Percentiles rank a stretch among this genome's conserved stretches.
phyloP scores from a whole-genome alignment of 2,888 invertebrate species.

The Dasypogon diadema region DNA sequence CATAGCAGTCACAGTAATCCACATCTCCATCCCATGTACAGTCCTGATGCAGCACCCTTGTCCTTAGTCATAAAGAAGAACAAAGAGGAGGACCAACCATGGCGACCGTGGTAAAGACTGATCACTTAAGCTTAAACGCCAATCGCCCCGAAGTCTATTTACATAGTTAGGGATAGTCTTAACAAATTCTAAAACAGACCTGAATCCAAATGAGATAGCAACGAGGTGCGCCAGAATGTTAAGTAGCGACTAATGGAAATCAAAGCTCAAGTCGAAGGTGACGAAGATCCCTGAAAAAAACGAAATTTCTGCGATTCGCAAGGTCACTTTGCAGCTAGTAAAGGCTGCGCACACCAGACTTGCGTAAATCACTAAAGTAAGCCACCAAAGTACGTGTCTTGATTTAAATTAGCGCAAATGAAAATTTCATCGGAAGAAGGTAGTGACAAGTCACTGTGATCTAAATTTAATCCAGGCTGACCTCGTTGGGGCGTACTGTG shows the following conservation, averaged over 20 bases:
- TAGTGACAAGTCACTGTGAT: conserved; percentile 36
- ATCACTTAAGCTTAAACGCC: not conserved
- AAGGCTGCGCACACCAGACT: not conserved
- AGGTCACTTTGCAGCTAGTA: conserved; percentile 6
- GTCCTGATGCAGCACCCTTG: conserved; percentile 70
- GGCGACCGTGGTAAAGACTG: conserved; percentile 80
- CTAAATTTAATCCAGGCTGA: conserved; percentile 23
- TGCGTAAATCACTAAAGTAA: conserved; percentile 32
- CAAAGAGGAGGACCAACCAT: conserved; percentile 79
- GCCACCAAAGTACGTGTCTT: conserved; percentile 20
- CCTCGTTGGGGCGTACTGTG: not conserved
- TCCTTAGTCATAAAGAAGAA: conserved; percentile 80
- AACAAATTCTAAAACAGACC: conserved; percentile 26
- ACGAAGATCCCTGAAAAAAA: not conserved
- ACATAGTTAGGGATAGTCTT: conserved; percentile 2
- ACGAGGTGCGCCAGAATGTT: not conserved
- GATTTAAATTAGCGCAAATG: conserved; percentile 19
- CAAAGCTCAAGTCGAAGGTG: not conserved
- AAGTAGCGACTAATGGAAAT: conserved; percentile 19
- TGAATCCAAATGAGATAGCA: conserved; percentile 38
- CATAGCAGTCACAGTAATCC: conserved; percentile 22
- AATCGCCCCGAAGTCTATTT: not conserved
- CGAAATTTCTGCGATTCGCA: conserved; percentile 21
- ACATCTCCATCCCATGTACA: conserved; percentile 53
- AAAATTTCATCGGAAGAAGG: not conserved